Evolutionary conservation across 1,140 invertebrate genomes (phyloP).

Genomic region (Trichogramma pretiosum): DNA sequence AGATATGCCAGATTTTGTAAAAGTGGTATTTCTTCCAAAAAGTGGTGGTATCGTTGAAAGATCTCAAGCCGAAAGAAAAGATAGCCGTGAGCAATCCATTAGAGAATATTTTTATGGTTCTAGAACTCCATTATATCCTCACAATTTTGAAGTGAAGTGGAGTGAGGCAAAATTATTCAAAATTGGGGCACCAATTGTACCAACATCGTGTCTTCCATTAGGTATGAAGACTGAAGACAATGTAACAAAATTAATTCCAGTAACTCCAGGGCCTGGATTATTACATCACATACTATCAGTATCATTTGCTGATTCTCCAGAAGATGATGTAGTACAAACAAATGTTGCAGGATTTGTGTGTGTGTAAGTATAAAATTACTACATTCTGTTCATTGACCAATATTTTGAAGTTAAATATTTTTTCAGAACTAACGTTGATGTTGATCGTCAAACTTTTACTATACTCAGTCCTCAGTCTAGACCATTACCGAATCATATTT

Average conservation of each 20-base stretch:
- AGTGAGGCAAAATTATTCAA: slow-evolving; percentile 84
- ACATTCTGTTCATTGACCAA: slow-evolving; percentile 8
- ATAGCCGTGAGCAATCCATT: slow-evolving; percentile 71
- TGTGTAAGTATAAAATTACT: slow-evolving; percentile 63
- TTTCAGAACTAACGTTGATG: slow-evolving; percentile 79
- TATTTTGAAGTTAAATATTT: slow-evolving; percentile 18
- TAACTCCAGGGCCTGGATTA: slow-evolving; percentile 65
- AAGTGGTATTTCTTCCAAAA: slow-evolving; percentile 89
- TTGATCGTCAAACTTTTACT: slow-evolving; percentile 76
- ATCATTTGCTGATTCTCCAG: slow-evolving; percentile 66
- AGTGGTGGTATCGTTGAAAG: slow-evolving; percentile 93
- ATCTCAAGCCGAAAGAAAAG: slow-evolving; percentile 59
- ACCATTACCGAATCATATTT: slow-evolving; percentile 74
- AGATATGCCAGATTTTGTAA: slow-evolving; percentile 88
- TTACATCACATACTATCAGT: slow-evolving; percentile 84
- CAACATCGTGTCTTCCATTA: slow-evolving; percentile 89
- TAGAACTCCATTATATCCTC: slow-evolving; percentile 77
- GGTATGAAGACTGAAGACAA: slow-evolving; percentile 92
- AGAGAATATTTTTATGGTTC: slow-evolving; percentile 93
- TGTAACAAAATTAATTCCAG: slow-evolving; percentile 78
- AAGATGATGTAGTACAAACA: slow-evolving; percentile 73
- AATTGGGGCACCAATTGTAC: slow-evolving; percentile 86
- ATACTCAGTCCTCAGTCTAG: slow-evolving; percentile 86
- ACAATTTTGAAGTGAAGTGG: slow-evolving; percentile 84
- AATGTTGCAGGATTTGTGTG: slow-evolving; percentile 90